Base-by-base conservation (phyloP, 2,888 invertebrate species). In the Athetis lepigone region DNA sequence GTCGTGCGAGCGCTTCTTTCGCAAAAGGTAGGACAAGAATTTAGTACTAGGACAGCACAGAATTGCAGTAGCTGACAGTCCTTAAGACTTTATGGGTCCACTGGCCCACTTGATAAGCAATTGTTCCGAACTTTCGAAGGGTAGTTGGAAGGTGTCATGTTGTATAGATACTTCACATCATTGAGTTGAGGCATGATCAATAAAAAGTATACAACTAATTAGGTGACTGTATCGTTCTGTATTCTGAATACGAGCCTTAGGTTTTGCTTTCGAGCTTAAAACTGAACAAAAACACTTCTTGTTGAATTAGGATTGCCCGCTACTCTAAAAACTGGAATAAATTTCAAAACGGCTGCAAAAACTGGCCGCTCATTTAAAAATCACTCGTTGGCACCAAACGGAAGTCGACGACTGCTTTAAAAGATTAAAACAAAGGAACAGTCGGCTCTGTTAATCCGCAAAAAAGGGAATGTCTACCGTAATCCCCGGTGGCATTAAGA, bases 1-100 rank as follows among this genome's bases (percentile, higher is more conserved):
- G 97, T 97, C 76, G 97, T 98, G 62, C 96, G 97, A 80, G 98
- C 98, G 51, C 95, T 98, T 72, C 96, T 98, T 78, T 97, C 97
- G 50, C 98, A 98, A 95, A 98, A 98, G 96, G 98, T 98, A 80
- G 70, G 13, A 33, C 25, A 25, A 25, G 4, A 25, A 25, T 25
- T 25, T 6, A 25, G 6, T 25, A 4, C 25, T n/a, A n/a, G n/a
- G n/a, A n/a, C n/a, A n/a, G n/a, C n/a, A n/a, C n/a, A n/a, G n/a
- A n/a, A n/a, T n/a, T n/a, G n/a, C n/a, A n/a, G n/a, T n/a, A n/a
- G n/a, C n/a, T n/a, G n/a, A n/a, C n/a, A n/a, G n/a, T n/a, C n/a
- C n/a, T n/a, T n/a, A n/a, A n/a, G n/a, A n/a, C n/a, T n/a, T n/a
- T n/a, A n/a, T n/a, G n/a, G n/a, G n/a, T n/a, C n/a, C n/a, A n/a